These are phyloP conservation scores for Carettochelys insculpta DNA, from an alignment of 2,113 vertebrate genomes.

Conservation along the genomic window DNA sequence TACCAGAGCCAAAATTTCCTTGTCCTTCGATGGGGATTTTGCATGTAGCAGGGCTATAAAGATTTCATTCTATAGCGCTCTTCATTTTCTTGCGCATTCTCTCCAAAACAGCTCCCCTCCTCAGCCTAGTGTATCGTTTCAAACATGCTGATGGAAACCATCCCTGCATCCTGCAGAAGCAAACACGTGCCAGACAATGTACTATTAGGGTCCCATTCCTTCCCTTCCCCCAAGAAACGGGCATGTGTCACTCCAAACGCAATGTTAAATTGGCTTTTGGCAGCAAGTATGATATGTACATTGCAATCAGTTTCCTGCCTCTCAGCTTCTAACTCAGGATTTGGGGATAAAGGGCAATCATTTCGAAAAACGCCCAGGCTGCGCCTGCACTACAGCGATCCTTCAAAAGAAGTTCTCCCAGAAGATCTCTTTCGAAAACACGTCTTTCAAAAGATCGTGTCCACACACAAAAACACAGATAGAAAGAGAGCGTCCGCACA, in stretches of 20 bases:
- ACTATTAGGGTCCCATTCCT: accelerated
- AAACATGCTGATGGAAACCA: too few relatives aligned
- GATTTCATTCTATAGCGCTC: background rate
- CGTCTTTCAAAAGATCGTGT: too few relatives aligned
- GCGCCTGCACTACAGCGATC: too few relatives aligned
- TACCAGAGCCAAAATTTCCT: background rate
- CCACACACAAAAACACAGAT: too few relatives aligned
- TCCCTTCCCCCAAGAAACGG: background rate
- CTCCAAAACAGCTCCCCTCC: background rate
- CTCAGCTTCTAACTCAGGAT: background rate
- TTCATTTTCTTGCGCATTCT: background rate
- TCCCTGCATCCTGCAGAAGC: background rate
- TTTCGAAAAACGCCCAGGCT: too few relatives aligned
- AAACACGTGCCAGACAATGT: background rate
- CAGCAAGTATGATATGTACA: accelerated
- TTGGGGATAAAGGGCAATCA: background rate
- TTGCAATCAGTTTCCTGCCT: background rate
- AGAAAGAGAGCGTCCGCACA: too few relatives aligned
- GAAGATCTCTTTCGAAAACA: too few relatives aligned
- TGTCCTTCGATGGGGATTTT: too few relatives aligned
- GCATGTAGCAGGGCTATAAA: too few relatives aligned
- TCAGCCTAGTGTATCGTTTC: too few relatives aligned
- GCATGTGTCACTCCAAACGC: accelerated
- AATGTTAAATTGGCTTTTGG: background rate
- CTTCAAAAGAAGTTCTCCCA: too few relatives aligned